Percentiles rank a stretch among this genome's conserved stretches.
phyloP scores from a whole-genome alignment of 1,140 invertebrate genomes.

The Pachypeltis micranthus region DNA sequence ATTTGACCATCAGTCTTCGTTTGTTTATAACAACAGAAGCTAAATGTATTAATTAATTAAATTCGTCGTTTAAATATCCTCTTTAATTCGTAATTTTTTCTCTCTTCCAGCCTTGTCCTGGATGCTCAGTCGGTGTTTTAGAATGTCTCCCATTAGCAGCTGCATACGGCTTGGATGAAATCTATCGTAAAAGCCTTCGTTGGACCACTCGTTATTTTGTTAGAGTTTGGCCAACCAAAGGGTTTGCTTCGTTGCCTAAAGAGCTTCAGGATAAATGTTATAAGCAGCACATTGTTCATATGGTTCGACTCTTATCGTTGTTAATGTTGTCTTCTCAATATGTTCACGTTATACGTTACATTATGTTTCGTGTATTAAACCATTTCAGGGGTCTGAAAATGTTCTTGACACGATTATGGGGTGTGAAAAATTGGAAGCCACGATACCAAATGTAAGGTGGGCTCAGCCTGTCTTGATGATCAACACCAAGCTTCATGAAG shows the following conservation, averaged over 20 bases:
- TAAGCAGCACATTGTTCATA: slow-evolving; percentile 63
- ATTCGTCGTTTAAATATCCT: no score
- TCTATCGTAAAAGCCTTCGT: slow-evolving; percentile 67
- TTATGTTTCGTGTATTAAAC: no score
- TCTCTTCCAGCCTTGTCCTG: slow-evolving; percentile 53
- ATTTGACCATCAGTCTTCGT: not conserved
- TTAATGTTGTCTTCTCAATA: not conserved
- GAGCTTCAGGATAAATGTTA: slow-evolving; percentile 72
- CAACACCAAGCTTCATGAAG: slow-evolving; percentile 51
- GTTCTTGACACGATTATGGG: slow-evolving; percentile 52
- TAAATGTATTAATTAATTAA: not conserved
- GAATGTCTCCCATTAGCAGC: slow-evolving; percentile 71
- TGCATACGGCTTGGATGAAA: slow-evolving; percentile 73
- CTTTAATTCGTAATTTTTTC: no score
- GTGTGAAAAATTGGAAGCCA: slow-evolving; percentile 54
- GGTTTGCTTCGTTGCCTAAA: slow-evolving; percentile 65
- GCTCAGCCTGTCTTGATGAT: slow-evolving; percentile 53
- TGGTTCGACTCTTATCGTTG: slow-evolving; percentile 35
- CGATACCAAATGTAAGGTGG: slow-evolving; percentile 56
- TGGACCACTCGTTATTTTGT: slow-evolving; percentile 79
- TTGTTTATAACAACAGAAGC: not conserved
- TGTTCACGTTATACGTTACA: no score
- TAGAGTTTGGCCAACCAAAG: slow-evolving; percentile 73
- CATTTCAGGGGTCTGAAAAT: slow-evolving; percentile 44
- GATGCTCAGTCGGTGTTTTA: slow-evolving; percentile 62